phyloP scores from a whole-genome alignment of 2,888 invertebrate genomes.

The Oligia fasciuncula region DNA sequence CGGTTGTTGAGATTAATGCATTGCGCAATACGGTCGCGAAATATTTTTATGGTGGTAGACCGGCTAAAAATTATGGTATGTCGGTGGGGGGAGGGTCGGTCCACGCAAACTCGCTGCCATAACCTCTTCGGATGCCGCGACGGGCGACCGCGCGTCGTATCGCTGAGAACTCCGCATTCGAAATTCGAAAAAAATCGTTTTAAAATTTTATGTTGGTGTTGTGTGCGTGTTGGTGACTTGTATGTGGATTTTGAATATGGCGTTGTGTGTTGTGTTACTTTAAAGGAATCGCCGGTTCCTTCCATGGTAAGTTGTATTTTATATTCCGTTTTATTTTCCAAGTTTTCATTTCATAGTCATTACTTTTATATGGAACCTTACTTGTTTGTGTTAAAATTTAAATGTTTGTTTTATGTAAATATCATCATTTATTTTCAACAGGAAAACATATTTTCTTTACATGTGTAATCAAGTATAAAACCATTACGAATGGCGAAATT shows the following conservation, averaged over 20 bases:
- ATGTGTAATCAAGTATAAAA: slow-evolving; percentile 17
- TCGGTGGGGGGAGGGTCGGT: slow-evolving; percentile 67
- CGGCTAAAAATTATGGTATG: slow-evolving; percentile 76
- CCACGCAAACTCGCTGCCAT: slow-evolving; percentile 75
- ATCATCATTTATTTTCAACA: background rate
- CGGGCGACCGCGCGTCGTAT: slow-evolving; percentile 71
- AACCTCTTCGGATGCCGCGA: slow-evolving; percentile 75
- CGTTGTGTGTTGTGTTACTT: slow-evolving; percentile 60
- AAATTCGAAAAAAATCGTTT: slow-evolving; percentile 64
- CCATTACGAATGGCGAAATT: background rate
- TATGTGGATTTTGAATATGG: slow-evolving; percentile 65
- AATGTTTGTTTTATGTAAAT: background rate
- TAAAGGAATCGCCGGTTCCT: slow-evolving; percentile 63
- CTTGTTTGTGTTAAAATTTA: background rate
- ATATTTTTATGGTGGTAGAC: slow-evolving; percentile 84
- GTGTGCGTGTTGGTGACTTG: slow-evolving; percentile 65
- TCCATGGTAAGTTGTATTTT: slow-evolving; percentile 67
- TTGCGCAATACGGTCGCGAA: slow-evolving; percentile 84
- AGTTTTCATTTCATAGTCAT: slow-evolving; percentile 24
- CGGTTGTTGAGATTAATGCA: slow-evolving; percentile 75
- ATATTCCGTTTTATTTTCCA: slow-evolving; percentile 6
- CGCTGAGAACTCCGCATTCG: slow-evolving; percentile 58
- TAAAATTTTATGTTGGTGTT: slow-evolving; percentile 61
- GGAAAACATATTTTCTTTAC: background rate
- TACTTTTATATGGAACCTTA: slow-evolving; percentile 1